Base-by-base conservation (phyloP, 2,888 invertebrate genomes). In the Lysandra coridon region DNA sequence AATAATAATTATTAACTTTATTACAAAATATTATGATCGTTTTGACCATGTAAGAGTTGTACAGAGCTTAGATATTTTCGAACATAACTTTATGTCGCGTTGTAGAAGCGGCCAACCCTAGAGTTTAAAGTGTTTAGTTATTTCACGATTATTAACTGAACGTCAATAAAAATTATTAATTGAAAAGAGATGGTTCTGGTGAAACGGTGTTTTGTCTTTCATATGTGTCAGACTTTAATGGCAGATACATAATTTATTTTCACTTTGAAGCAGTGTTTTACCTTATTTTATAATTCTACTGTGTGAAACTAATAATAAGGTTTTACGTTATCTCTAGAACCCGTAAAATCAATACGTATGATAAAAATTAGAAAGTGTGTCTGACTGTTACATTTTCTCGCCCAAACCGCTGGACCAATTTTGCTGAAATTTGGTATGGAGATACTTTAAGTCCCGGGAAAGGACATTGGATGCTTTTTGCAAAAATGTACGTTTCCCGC, bases 171-270 rank as follows among this genome's bases (percentile, higher is more conserved):
- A 14, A 69, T 37, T 69, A 37, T 33, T 37, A 14, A 69, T 33
- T 69, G 33, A 69, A 69, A 69, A 69, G 69, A 69, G 69, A 69
- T 69, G 33, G 69, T 33, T 69, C 69, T 69, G 33, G 37, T 33
- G 33, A 5, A 33, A 69, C 17, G 69, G 14, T 69, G 33, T 69
- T 33, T 33, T 69, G 33, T 37, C 69, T 37, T 69, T 69, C 33
- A 33, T 33, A 69, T 64, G 33, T 64, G 64, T 64, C 64, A 37
- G 14, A 57, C 57, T 57, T 57, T 57, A 57, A 57, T 57, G 4
- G 17, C 37, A 37, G 37, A 37, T 4, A 57, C 57, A 17, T 57
- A 4, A 23, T 62, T 62, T 62, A 23, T 62, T 62, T 7, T 2
- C 62, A 23, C 62, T 23, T 7, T 23, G n/a, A 62, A n/a, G 23